phyloP scores from a whole-genome alignment of 2,888 invertebrate genomes.

The Drosophila ezoana region DNA sequence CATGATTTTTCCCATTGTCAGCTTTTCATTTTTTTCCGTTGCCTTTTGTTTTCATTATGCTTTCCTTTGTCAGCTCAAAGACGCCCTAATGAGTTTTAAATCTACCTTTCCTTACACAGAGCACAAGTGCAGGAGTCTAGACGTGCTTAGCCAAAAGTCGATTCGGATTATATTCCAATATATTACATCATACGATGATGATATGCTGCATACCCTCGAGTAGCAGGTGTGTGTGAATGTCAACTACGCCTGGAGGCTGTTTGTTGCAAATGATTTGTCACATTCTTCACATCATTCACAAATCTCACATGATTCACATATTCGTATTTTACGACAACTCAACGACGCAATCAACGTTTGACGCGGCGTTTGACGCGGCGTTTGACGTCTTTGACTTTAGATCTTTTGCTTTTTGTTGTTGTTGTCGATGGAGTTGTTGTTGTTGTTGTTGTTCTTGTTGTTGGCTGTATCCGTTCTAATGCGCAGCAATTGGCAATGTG shows the following conservation, averaged over 20 bases:
- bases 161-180: conserved; percentile 66
- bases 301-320: conserved; percentile 46
- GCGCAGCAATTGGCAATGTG: conserved; percentile 72
- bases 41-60: neutral
- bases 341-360: conserved; percentile 71
- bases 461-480: conserved; percentile 65
- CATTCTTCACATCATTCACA: conserved; percentile 38
- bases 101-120: conserved; percentile 15
- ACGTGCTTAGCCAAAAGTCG: conserved; percentile 16
- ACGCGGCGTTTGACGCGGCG: conserved; percentile 52
- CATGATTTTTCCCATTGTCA: conserved; percentile 12
- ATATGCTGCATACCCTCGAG: neutral
- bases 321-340: neutral
- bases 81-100: conserved; percentile 66
- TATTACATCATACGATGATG: conserved; percentile 38
- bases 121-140: conserved; percentile 1
- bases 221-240: conserved; percentile 9
- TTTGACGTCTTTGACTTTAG: conserved; percentile 71
- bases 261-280: conserved; percentile 43
- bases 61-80: conserved; percentile 12
- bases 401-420: conserved; percentile 38
- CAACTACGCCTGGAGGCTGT: conserved; percentile 7
- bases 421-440: conserved; percentile 12
- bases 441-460: conserved; percentile 24
- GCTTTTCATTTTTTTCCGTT: neutral